Percentiles rank a stretch among this genome's conserved stretches.
Conservation (phyloP, 2,797 vertebrate species). For the Acanthurus leucopareius region DNA sequence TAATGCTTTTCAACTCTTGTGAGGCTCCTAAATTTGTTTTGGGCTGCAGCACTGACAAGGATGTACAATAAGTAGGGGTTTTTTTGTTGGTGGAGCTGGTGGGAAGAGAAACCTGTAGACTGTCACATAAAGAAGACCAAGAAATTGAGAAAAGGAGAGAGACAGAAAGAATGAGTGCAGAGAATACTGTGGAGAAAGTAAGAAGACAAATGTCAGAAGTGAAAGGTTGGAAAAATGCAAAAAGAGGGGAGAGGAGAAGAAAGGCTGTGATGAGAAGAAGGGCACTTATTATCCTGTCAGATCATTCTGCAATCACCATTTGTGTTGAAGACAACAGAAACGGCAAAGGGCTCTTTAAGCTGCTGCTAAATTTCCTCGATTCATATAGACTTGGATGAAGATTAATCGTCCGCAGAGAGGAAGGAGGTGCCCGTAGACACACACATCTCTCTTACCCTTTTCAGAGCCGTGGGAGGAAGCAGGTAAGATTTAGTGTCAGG, state of each 20-base stretch:
- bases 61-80: neutral
- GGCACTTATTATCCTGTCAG: slow-evolving; percentile 41
- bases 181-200: neutral
- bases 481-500: slow-evolving; percentile 31
- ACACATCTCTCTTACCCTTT: slow-evolving; percentile 31
- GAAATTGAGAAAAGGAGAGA: slow-evolving; percentile 8
- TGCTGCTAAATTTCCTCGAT: slow-evolving; percentile 46
- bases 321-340: slow-evolving; percentile 28
- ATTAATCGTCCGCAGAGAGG: slow-evolving; percentile 51
- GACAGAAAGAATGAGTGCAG: neutral
- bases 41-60: neutral
- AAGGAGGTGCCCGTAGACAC: slow-evolving; percentile 17
- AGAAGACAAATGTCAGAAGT: slow-evolving; percentile 36
- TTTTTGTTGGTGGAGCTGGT: neutral
- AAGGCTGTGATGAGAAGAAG: neutral
- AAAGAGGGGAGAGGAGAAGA: slow-evolving; percentile 3
- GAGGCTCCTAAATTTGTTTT: slow-evolving; percentile 10
- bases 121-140: slow-evolving; percentile 9
- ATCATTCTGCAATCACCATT: slow-evolving; percentile 33
- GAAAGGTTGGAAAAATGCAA: slow-evolving; percentile 40
- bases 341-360: slow-evolving; percentile 40
- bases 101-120: neutral
- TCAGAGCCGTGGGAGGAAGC: slow-evolving; percentile 35
- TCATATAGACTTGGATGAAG: slow-evolving; percentile 38
- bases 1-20: slow-evolving; percentile 26